phyloP scores from a whole-genome alignment of 2,888 invertebrate genomes.

The Cosmia trapezina region DNA sequence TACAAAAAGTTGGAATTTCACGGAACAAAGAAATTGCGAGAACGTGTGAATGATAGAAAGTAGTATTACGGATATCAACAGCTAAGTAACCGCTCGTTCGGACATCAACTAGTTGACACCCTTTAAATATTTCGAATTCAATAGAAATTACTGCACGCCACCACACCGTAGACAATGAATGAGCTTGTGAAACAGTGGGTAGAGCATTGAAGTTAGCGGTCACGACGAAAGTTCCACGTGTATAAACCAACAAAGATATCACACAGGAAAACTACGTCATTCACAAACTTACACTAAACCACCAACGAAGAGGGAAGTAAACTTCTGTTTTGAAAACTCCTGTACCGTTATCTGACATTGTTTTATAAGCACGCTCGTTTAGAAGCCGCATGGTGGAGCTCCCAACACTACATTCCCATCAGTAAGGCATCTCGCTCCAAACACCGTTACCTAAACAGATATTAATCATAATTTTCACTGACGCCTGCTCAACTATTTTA shows the following conservation, averaged over 20 bases:
- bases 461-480: constrained; percentile 91
- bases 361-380: constrained; percentile 62
- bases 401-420: constrained; percentile 74
- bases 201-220: constrained; percentile 57
- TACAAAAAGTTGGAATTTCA: constrained; percentile 67
- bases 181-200: constrained; percentile 61
- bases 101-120: constrained; percentile 80
- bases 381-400: constrained; percentile 49
- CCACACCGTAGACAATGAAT: constrained; percentile 62
- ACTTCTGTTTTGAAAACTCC: constrained; percentile 38
- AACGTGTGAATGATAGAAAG: constrained; percentile 74
- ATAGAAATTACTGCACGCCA: constrained; percentile 68
- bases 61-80: constrained; percentile 71
- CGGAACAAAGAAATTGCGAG: constrained; percentile 73
- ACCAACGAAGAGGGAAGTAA: constrained; percentile 36
- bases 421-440: constrained; percentile 65
- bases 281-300: constrained; percentile 32
- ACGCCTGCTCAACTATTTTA: constrained; percentile 84
- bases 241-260: constrained; percentile 27
- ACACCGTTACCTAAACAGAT: constrained; percentile 89
- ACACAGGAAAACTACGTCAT: constrained; percentile 40
- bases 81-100: constrained; percentile 67
- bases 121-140: constrained; percentile 80
- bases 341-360: constrained; percentile 57
- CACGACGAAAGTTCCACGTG: background rate